Evolutionary conservation across 2,113 vertebrate species (phyloP).

Genomic region (Albula goreensis): DNA sequence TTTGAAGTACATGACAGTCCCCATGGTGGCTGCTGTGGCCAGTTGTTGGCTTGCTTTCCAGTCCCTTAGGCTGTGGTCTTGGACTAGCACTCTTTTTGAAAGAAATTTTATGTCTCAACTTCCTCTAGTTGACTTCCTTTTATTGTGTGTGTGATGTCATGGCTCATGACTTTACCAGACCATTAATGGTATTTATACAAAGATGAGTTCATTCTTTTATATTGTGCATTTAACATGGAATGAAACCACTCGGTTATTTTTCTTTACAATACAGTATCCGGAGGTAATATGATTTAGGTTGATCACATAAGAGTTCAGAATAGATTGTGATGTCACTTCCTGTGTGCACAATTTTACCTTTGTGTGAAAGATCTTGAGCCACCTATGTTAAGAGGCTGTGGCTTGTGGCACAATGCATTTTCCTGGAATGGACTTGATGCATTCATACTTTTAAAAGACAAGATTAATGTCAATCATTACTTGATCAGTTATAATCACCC

Average conservation of each 20-base stretch:
- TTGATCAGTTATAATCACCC: too few species aligned
- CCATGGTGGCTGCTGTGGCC: not conserved
- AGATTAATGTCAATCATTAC: too few species aligned
- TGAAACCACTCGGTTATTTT: not conserved
- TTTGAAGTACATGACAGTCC: not conserved
- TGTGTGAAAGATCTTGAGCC: too few species aligned
- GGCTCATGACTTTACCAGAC: not conserved
- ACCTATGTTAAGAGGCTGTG: too few species aligned
- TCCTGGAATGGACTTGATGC: too few species aligned
- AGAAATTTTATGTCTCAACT: not conserved
- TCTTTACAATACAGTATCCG: too few species aligned
- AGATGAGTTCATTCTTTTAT: not conserved
- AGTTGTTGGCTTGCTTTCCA: not conserved
- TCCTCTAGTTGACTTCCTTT: not conserved
- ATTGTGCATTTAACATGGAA: not conserved
- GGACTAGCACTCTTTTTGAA: not conserved
- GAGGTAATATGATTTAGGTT: too few species aligned
- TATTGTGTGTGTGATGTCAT: not conserved
- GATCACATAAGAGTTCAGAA: not conserved
- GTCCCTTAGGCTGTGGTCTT: not conserved
- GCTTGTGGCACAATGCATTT: too few species aligned
- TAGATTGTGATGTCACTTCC: not conserved
- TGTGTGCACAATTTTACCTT: not conserved
- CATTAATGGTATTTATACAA: not conserved
- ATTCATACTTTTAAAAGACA: too few species aligned